These are phyloP conservation scores for Enteromius unitaeniatus DNA, from an alignment of 2,797 vertebrate species.

Conservation along the genomic window DNA sequence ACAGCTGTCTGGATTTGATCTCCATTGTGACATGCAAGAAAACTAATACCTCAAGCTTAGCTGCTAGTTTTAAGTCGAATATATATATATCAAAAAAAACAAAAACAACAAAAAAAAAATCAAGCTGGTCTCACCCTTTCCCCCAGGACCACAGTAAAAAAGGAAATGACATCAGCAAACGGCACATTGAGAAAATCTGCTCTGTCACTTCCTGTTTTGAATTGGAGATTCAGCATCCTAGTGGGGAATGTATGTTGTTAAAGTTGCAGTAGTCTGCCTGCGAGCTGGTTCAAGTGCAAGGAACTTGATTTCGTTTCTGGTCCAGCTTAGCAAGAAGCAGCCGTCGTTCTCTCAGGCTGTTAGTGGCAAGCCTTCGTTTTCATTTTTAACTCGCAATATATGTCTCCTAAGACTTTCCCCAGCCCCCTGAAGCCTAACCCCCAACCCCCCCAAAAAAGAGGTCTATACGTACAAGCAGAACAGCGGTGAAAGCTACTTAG, in stretches of 20 bases:
- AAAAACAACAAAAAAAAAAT: slow-evolving; percentile 54
- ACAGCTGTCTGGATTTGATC: slow-evolving; percentile 92
- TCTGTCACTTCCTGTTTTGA: slow-evolving; percentile 79
- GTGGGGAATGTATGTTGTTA: slow-evolving; percentile 42
- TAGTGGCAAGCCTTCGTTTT: slow-evolving; percentile 44
- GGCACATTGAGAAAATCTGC: slow-evolving; percentile 77
- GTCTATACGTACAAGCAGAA: slow-evolving; percentile 40
- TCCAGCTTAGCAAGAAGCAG: slow-evolving; percentile 36
- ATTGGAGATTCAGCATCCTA: slow-evolving; percentile 65
- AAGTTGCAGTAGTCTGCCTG: slow-evolving; percentile 47
- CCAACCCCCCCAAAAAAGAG: background rate
- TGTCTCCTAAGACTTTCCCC: slow-evolving; percentile 50
- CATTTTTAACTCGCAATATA: slow-evolving; percentile 46
- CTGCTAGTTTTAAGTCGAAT: slow-evolving; percentile 78
- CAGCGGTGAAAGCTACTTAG: slow-evolving; percentile 10
- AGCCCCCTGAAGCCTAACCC: slow-evolving; percentile 8
- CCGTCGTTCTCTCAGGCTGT: slow-evolving; percentile 43
- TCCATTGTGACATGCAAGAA: slow-evolving; percentile 93
- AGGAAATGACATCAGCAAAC: slow-evolving; percentile 69
- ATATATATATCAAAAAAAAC: slow-evolving; percentile 58
- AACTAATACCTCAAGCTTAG: slow-evolving; percentile 98
- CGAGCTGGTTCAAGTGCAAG: slow-evolving; percentile 39
- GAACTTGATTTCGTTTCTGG: slow-evolving; percentile 31
- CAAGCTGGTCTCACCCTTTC: slow-evolving; percentile 71
- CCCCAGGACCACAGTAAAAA: slow-evolving; percentile 70